Conservation (phyloP, 2,113 vertebrate species). For the Anolis carolinensis region DNA sequence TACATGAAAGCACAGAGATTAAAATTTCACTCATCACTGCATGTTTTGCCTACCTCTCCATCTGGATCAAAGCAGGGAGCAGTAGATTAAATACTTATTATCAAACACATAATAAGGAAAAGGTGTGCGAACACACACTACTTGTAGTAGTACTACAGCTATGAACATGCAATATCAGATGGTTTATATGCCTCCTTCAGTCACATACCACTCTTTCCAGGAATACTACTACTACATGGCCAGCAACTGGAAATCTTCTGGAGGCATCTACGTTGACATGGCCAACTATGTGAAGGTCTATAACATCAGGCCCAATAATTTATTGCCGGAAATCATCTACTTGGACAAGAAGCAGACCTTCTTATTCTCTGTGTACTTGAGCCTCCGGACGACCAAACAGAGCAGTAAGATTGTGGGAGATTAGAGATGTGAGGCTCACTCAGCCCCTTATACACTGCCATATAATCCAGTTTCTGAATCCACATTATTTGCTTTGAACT, state of each 20-base stretch:
- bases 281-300: constrained; percentile 58
- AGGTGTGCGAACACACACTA: too few species aligned
- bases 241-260: constrained; percentile 34
- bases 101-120: too few species aligned
- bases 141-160: too few species aligned
- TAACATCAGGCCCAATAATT: neutral
- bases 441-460: too few species aligned
- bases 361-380: constrained; percentile 47
- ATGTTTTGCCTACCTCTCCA: too few species aligned
- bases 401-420: constrained; percentile 1
- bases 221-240: constrained; percentile 64
- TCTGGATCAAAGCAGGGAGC: too few species aligned
- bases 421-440: too few species aligned
- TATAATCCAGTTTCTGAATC: too few species aligned
- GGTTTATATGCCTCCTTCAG: neutral
- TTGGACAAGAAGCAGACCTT: constrained; percentile 62
- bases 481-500: too few species aligned
- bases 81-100: too few species aligned
- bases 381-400: neutral
- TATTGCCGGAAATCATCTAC: constrained; percentile 46
- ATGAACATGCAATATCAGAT: neutral
- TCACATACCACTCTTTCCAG: constrained; percentile 22
- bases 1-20: too few species aligned
- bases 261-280: constrained; percentile 56
- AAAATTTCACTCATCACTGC: neutral